Conservation (phyloP, 2,888 invertebrate genomes). For the Calameuta filiformis region DNA sequence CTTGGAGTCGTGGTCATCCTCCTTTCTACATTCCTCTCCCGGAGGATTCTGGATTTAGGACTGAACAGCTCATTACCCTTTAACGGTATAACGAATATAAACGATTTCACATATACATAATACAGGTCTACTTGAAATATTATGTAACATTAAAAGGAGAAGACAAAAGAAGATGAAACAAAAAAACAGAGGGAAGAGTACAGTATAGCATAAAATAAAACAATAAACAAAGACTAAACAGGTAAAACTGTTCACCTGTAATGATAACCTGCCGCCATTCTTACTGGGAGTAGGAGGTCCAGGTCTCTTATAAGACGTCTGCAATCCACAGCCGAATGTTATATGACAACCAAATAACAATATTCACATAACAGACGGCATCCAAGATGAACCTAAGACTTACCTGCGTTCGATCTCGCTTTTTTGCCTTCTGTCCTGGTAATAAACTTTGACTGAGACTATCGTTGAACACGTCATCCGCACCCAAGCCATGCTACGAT, state of each 20-base stretch:
- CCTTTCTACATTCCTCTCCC: conserved; percentile 53
- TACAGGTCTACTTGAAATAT: background rate
- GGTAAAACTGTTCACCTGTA: conserved; percentile 68
- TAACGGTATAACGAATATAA: conserved; percentile 14
- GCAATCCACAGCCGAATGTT: conserved; percentile 45
- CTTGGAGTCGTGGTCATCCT: conserved; percentile 54
- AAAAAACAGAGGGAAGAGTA: background rate
- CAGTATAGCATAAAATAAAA: background rate
- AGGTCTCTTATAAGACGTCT: conserved; percentile 85
- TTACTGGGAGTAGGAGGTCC: conserved; percentile 90
- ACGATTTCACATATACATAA: conserved; percentile 9
- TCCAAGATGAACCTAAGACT: conserved; percentile 23
- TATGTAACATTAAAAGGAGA: background rate
- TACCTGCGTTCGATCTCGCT: conserved; percentile 59
- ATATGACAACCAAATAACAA: conserved; percentile 19
- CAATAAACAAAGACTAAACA: conserved; percentile 1
- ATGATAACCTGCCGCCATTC: conserved; percentile 79
- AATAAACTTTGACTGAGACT: conserved; percentile 62
- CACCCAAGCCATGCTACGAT: conserved; percentile 49
- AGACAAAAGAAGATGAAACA: background rate
- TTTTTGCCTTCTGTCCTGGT: conserved; percentile 59
- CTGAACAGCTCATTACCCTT: conserved; percentile 54
- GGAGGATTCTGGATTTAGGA: conserved; percentile 50
- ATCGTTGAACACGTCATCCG: conserved; percentile 59
- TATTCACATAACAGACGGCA: conserved; percentile 6